A percentile compares a stretch with the other conserved stretches of the same genome.
Conservation (phyloP, 2,113 vertebrate species). For the Nanger granti region DNA sequence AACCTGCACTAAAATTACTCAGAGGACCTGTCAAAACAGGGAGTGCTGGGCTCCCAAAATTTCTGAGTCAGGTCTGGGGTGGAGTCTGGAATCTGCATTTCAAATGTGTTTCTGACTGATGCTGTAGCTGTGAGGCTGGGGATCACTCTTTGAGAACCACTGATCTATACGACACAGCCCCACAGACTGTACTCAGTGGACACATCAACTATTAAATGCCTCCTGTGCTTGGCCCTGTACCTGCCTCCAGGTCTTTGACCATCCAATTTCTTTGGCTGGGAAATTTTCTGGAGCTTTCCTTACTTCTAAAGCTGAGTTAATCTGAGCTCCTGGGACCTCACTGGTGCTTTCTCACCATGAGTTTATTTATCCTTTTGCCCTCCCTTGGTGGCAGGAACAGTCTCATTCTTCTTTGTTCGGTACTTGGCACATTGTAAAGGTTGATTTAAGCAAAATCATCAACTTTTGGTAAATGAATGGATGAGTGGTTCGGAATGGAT, state of each 20-base stretch:
- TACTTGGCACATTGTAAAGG: background rate
- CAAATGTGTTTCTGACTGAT: background rate
- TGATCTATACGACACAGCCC: accelerated
- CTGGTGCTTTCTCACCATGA: background rate
- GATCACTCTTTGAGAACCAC: background rate
- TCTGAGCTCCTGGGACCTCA: background rate
- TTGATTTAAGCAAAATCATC: background rate
- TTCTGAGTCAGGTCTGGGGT: background rate
- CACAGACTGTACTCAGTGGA: background rate
- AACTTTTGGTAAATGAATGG: background rate
- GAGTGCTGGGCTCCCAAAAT: background rate
- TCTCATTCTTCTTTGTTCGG: background rate
- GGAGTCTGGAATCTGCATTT: background rate
- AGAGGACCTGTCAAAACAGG: background rate
- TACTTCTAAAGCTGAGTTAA: background rate
- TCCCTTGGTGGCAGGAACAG: background rate
- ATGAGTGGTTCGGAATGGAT: background rate
- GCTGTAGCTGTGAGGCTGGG: background rate
- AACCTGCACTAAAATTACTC: background rate
- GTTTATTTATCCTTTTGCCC: background rate
- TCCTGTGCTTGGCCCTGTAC: background rate
- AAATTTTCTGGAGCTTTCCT: background rate
- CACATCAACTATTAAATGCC: background rate
- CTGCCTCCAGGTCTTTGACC: background rate
- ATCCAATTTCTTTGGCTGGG: background rate